A percentile compares a stretch with the other conserved stretches of the same genome.
phyloP scores from a whole-genome alignment of 2,888 invertebrate species.

The Agriopis aurantiaria region DNA sequence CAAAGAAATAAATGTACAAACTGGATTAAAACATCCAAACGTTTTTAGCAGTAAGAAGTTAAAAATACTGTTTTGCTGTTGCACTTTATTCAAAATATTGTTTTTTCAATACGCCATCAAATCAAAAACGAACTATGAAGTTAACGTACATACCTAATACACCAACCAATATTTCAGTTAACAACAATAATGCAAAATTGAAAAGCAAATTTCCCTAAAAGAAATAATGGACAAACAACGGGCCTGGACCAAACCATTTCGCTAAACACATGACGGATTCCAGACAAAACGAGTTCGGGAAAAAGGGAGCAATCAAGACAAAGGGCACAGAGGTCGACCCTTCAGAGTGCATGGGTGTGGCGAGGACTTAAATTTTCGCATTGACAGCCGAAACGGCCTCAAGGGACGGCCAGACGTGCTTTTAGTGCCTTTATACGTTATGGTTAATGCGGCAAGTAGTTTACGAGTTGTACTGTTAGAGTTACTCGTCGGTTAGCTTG shows the following conservation, averaged over 20 bases:
- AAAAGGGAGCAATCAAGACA: conserved; percentile 79
- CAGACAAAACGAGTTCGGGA: conserved; percentile 51
- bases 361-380: conserved; percentile 83
- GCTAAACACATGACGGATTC: conserved; percentile 32
- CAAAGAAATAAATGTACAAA: too few relatives aligned
- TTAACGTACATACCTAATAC: too few relatives aligned
- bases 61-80: too few relatives aligned
- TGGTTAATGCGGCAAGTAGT: conserved; percentile 84
- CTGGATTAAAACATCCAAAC: too few relatives aligned
- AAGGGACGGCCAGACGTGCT: conserved; percentile 80
- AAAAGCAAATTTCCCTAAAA: not conserved
- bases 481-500: conserved; percentile 63
- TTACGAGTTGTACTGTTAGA: conserved; percentile 79
- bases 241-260: conserved; percentile 13
- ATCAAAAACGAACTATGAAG: too few relatives aligned
- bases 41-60: too few relatives aligned
- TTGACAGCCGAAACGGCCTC: conserved; percentile 86
- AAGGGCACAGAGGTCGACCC: conserved; percentile 83
- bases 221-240: conserved; percentile 1
- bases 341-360: conserved; percentile 85
- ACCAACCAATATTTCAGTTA: too few relatives aligned
- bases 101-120: too few relatives aligned
- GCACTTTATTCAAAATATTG: too few relatives aligned
- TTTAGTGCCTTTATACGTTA: conserved; percentile 86
- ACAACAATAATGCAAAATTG: too few relatives aligned